Evolutionary conservation across 1,140 invertebrate genomes (phyloP).

Genomic region (Drosophila kohkoa): DNA sequence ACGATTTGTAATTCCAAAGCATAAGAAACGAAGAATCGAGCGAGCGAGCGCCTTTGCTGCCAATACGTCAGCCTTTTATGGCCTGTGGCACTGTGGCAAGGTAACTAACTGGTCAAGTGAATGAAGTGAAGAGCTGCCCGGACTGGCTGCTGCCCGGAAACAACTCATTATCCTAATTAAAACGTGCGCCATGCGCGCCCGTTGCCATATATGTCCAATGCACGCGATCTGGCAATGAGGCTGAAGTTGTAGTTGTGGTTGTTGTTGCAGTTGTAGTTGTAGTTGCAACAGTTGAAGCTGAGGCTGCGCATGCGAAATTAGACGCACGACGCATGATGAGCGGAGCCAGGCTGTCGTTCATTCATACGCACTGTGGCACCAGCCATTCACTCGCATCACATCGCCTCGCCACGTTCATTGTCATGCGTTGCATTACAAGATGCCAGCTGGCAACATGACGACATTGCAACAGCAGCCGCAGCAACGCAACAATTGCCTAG

Average conservation of each 20-base stretch:
- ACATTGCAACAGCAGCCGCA: slow-evolving; percentile 44
- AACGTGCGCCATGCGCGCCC: slow-evolving; percentile 82
- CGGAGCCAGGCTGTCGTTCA: slow-evolving; percentile 57
- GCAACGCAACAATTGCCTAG: slow-evolving; percentile 72
- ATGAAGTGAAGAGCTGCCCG: slow-evolving; percentile 33
- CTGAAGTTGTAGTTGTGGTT: slow-evolving; percentile 7
- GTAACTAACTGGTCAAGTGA: slow-evolving; percentile 26
- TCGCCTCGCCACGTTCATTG: slow-evolving; percentile 65
- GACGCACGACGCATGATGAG: slow-evolving; percentile 52
- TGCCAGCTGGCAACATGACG: slow-evolving; percentile 75
- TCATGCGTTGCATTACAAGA: slow-evolving; percentile 84
- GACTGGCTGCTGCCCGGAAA: slow-evolving; percentile 66
- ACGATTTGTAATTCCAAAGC: slow-evolving; percentile 77
- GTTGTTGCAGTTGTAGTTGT: slow-evolving; percentile 16
- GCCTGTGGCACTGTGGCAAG: slow-evolving; percentile 21
- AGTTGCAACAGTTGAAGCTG: slow-evolving; percentile 10
- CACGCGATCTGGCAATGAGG: slow-evolving; percentile 82
- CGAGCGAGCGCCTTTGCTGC: slow-evolving; percentile 48
- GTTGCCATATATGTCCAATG: slow-evolving; percentile 79
- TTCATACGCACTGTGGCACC: slow-evolving; percentile 76
- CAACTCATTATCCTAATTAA: slow-evolving; percentile 85
- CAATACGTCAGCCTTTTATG: slow-evolving; percentile 61
- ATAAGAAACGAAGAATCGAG: background rate
- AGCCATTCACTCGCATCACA: slow-evolving; percentile 55
- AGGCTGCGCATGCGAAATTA: slow-evolving; percentile 78